Base-by-base conservation (phyloP, 2,113 vertebrate species). In the Pelecanoides urinatrix region DNA sequence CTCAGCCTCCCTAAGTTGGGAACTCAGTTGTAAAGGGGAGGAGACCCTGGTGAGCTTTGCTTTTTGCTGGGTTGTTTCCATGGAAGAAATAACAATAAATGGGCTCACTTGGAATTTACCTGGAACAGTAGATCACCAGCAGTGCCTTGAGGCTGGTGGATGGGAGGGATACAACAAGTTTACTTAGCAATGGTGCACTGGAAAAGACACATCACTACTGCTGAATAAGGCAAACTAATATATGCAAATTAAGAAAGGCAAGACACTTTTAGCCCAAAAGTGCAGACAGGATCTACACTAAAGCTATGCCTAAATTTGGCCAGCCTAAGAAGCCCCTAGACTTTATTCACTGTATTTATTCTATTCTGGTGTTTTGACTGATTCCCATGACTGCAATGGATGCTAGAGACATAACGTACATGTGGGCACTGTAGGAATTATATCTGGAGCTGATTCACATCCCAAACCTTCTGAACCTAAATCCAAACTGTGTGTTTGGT, bases 321-420 rank as follows among this genome's bases (percentile, higher is more conserved):
- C 45, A 55, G 27, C 13, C 3, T 68, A 38, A 59, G 58, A 50
- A 70, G 10, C 14, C 10, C 10, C 4, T 53, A 56, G 7, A 22
- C 25, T 61, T 84, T 42, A 27, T 62, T 84, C 40, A 22, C 9
- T 75, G 1, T 49, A 27, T 77, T 84, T 68, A 30, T 70, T 77
- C 19, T 70, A 1, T 32, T 65, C 25, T 42, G 11, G 8, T 66
- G 6, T 90, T 79, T 73, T 18, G 17, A 32, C 22, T 1, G 3
- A 32, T 79, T 72, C 10, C 25, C 0, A 0, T 76, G 45, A 53
- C 36, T 70, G 32, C 12, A 83, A 25, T 0, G 2, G 40, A 12
- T 88, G 16, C 8, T 47, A 75, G 65, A 74, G 50, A 89, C 6
- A 19, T 30, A 55, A 21, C 0, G 2, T 49, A 25, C 9, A 30